Percentiles rank a stretch among this genome's conserved stretches.
Evolutionary conservation across 2,113 vertebrate genomes (phyloP).

Genomic region (Paradisaea rubra): DNA sequence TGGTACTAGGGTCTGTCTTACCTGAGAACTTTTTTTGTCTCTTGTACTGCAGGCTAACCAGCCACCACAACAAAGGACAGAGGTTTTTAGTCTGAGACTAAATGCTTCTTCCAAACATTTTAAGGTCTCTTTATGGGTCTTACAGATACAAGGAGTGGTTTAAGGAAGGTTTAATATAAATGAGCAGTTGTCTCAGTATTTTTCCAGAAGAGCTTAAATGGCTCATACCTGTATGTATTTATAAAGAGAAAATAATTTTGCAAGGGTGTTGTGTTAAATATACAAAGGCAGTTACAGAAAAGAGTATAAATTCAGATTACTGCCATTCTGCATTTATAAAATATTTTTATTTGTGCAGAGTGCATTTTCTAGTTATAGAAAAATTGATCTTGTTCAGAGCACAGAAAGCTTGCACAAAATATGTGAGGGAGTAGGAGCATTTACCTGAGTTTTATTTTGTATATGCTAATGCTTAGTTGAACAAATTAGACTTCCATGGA

Average conservation of each 20-base stretch:
- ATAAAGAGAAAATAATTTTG: neutral
- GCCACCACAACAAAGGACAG: neutral
- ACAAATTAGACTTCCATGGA: neutral
- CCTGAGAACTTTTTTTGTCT: no score
- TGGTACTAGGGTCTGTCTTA: no score
- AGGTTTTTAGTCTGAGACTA: neutral
- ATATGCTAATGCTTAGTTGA: neutral
- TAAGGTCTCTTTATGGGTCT: neutral
- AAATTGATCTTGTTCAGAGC: neutral
- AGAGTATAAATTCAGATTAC: neutral
- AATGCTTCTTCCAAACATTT: neutral
- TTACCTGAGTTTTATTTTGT: neutral
- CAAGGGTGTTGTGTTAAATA: neutral
- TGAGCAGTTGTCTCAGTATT: neutral
- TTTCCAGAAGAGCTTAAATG: neutral
- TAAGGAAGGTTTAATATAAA: neutral
- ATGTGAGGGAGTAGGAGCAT: fast-evolving
- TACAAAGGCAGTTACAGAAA: neutral
- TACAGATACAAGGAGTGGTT: neutral
- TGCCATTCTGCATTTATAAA: neutral
- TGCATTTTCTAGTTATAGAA: neutral
- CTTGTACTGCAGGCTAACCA: no score
- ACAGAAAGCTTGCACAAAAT: neutral
- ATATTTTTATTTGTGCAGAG: neutral
- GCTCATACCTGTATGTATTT: neutral